Evolutionary conservation across 1,140 invertebrate species (phyloP), one percentile per base, ranked within the genome.

Genomic region (Drosophila asahinai): DNA sequence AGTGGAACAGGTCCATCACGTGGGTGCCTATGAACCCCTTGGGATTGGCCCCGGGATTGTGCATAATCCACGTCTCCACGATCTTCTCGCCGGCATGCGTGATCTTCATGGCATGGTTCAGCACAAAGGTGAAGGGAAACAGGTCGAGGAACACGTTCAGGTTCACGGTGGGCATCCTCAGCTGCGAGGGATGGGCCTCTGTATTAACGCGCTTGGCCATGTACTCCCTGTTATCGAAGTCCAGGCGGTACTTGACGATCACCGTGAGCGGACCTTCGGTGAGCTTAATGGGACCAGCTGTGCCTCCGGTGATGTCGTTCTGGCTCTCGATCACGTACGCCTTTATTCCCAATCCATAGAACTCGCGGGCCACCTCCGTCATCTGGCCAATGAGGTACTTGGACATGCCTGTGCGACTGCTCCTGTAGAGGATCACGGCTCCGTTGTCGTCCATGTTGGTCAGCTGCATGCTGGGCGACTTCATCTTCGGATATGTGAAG

Each of bases 401-500:
- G 0, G 96, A 96, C 89, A 97, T 97, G 3, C 97, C 97, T 33
- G 95, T 94, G 59, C 96, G 94, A 1, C 95, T 94, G 67, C 96
- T 97, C 52, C 97, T 94, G 87, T 98, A 98, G 0, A 97, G 95
- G 30, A 98, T 94, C 60, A 96, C 95, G 14, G 97, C 97, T 6
- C 96, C 97, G 40, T 97, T 94, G 27, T 95, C 93, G 91, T 98
- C 97, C 63, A 97, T 95, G 49, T 96, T 94, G 1, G 96, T 96
- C 36, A 98, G 94, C 83, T 97, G 97, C 96, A 98, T 98, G 25
- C 97, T 97, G 0, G 97, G 97, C 71, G 97, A 97, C 83, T 97
- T 96, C 97, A 98, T 97, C 92, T 96, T 96, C 0, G 97, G 97
- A 92, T 97, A 98, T n/a, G 96, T 97, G 84, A 97, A 97, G 67